Conservation (phyloP, 2,797 vertebrate species). For the Typhlichthys eigenmanni region DNA sequence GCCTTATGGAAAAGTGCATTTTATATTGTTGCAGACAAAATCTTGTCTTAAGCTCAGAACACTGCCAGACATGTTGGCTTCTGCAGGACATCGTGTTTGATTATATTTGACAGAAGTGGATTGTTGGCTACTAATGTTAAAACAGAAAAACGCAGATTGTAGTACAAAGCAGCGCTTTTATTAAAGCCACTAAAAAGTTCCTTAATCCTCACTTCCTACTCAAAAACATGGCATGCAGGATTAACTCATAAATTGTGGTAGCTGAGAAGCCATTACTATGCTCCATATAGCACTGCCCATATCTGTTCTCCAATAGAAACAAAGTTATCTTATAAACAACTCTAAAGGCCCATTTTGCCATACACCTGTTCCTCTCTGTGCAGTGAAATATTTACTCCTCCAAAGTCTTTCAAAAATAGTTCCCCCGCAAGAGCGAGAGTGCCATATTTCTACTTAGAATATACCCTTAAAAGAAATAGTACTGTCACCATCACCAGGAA, state of each 20-base stretch:
- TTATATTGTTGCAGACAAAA: too few species aligned
- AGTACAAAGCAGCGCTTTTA: conserved; percentile 24
- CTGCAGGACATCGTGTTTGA: too few species aligned
- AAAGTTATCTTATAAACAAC: conserved; percentile 49
- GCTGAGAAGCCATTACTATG: conserved; percentile 44
- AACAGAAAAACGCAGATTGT: too few species aligned
- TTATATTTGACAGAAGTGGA: too few species aligned
- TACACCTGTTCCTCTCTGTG: conserved; percentile 62
- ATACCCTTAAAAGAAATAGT: conserved; percentile 25
- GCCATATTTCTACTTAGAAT: not conserved
- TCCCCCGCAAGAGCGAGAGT: conserved; percentile 40
- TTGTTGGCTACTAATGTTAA: too few species aligned
- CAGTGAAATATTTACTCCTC: conserved; percentile 37
- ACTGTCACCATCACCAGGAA: not conserved
- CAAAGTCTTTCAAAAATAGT: conserved; percentile 54
- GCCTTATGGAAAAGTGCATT: too few species aligned
- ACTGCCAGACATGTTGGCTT: too few species aligned
- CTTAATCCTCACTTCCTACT: conserved; percentile 50
- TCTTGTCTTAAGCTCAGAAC: too few species aligned
- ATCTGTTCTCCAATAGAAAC: conserved; percentile 42
- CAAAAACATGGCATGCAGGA: conserved; percentile 46
- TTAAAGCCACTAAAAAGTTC: conserved; percentile 51
- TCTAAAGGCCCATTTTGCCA: conserved; percentile 39
- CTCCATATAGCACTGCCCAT: conserved; percentile 36
- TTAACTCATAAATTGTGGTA: conserved; percentile 42